Evolutionary conservation across 1,140 invertebrate genomes (phyloP).

Genomic region (Caerostris extrusa): DNA sequence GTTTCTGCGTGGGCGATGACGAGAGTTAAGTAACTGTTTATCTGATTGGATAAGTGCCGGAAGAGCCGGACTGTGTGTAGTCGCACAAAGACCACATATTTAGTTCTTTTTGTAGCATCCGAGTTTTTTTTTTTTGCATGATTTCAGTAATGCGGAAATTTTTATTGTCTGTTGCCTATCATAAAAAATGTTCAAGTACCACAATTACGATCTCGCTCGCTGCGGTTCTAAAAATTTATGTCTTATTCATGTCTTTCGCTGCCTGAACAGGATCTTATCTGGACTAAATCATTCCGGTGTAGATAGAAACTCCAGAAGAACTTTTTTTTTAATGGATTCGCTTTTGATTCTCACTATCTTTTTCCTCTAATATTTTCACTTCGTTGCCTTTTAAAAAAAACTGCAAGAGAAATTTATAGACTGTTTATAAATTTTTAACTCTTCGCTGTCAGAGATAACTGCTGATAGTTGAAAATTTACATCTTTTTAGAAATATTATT

Average conservation of each 20-base stretch:
- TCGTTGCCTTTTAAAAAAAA: no score
- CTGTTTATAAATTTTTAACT: no score
- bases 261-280: constrained; percentile 66
- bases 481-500: no score
- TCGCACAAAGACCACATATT: neutral
- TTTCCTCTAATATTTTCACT: no score
- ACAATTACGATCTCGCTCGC: neutral
- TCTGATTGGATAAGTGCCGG: constrained; percentile 38
- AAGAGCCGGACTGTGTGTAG: constrained; percentile 13
- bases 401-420: no score
- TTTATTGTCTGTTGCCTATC: neutral
- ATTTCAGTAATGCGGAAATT: neutral
- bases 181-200: neutral
- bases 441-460: no score
- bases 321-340: no score
- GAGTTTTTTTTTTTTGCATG: neutral
- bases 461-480: no score
- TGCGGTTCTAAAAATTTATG: constrained; percentile 5
- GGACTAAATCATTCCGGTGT: neutral
- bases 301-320: neutral
- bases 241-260: neutral
- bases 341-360: no score
- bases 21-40: constrained; percentile 27
- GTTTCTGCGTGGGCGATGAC: constrained; percentile 63
- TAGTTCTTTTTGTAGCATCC: neutral